Percentiles rank a stretch among this genome's conserved stretches.
Conservation (phyloP, 2,113 vertebrate species). For the Bujurquina vittata region DNA sequence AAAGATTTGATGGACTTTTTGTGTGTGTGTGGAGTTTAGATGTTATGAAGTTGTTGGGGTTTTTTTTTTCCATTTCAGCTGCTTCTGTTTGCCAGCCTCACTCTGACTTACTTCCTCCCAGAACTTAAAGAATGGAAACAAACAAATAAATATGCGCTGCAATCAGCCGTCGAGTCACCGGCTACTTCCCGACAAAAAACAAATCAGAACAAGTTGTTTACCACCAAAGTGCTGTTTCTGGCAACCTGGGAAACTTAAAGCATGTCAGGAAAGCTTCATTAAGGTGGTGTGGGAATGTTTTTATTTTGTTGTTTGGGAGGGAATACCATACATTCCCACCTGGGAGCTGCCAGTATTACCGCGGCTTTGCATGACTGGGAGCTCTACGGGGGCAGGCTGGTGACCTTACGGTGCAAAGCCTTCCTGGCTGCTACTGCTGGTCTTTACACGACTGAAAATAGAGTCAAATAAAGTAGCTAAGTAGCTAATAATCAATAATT, state of each 20-base stretch:
- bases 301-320: constrained; percentile 3
- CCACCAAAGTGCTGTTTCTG: neutral
- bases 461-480: neutral
- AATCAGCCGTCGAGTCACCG: constrained; percentile 23
- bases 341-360: neutral
- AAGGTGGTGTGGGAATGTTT: constrained; percentile 2
- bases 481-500: neutral
- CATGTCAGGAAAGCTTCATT: constrained; percentile 24
- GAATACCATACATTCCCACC: constrained; percentile 8
- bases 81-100: neutral
- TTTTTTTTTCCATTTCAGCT: neutral
- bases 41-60: neutral
- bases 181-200: constrained; percentile 36
- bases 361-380: neutral
- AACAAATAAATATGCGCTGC: constrained; percentile 21
- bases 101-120: constrained; percentile 17
- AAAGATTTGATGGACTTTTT: neutral
- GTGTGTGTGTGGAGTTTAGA: neutral
- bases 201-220: constrained; percentile 39
- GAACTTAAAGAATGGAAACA: constrained; percentile 31
- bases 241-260: neutral
- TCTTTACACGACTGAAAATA: constrained; percentile 3
- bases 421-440: neutral
- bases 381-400: neutral
- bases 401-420: neutral